Evolutionary conservation across 2,797 vertebrate species (phyloP), one percentile per base, ranked within the genome.

Genomic region (Rhinogobio ventralis): DNA sequence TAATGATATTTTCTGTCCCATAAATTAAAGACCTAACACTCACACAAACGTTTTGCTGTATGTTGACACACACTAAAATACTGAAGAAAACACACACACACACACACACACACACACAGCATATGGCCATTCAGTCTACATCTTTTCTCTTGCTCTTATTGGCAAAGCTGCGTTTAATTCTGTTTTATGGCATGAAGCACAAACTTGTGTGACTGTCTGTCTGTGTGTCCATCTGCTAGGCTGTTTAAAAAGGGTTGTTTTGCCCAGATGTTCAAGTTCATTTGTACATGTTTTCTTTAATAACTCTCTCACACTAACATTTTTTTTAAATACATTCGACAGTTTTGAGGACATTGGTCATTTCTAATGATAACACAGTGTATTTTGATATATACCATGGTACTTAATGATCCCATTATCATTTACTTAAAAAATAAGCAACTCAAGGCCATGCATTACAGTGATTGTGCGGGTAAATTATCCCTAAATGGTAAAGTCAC

Each of bases 81-180:
- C 36, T 7, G 36, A 39, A 39, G 7, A 39, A 39, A 7, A 7
- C 36, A 39, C 36, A 39, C 36, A 39, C 36, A 39, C 33, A 36
- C 33, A 36, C 33, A 36, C 33, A 36, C 33, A 36, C 66, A 68
- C 28, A 20, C 23, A 72, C 23, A 72, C 51, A 78, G 73, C 60
- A 75, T 67, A 79, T 79, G 81, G 75, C 46, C 46, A 25, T 20
- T 85, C 60, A 82, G 60, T 46, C 36, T 45, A 71, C 39, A 64
- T 17, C n/a, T 71, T 30, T 66, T 78, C 17, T 45, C 42, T 11
- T 42, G 64, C 15, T 33, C 42, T 5, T 51, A 45, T 78, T 82
- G 73, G 73, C 66, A 78, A 53, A 72, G n/a, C 4, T 53, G 9
- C 6, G 19, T 78, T 53, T 82, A 53, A 36, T 55, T 33, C 57